A percentile compares a stretch with the other conserved stretches of the same genome.
Evolutionary conservation across 2,113 vertebrate genomes (phyloP).

Genomic region (Heterochromis multidens): DNA sequence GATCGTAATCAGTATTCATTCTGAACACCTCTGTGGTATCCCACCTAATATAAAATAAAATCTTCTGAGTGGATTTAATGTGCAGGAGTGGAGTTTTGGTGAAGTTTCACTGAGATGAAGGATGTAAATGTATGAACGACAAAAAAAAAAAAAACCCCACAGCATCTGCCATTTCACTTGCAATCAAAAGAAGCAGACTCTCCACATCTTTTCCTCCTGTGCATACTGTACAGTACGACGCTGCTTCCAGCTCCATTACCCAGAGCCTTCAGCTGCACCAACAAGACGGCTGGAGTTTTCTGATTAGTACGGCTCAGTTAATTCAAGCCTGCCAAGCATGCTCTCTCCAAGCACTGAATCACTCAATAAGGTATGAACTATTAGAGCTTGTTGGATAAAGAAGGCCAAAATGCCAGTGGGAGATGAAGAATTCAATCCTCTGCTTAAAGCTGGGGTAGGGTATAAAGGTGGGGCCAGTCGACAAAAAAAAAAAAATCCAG

Average conservation of each 20-base stretch:
- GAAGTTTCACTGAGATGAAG: background rate
- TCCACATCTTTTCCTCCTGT: background rate
- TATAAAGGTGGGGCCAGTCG: background rate
- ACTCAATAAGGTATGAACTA: constrained; percentile 24
- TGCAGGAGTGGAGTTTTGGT: background rate
- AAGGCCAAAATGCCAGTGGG: background rate
- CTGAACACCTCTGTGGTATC: background rate
- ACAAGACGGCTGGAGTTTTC: constrained; percentile 8
- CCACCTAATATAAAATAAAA: background rate
- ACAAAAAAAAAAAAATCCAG: background rate
- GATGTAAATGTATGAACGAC: background rate
- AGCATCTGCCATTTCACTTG: constrained; percentile 1
- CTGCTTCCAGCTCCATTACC: constrained; percentile 23
- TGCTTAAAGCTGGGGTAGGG: background rate
- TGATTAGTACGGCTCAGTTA: constrained; percentile 29
- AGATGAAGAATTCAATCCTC: background rate
- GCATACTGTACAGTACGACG: background rate
- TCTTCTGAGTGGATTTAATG: background rate
- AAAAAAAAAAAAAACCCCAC: background rate
- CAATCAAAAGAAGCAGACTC: constrained; percentile 25
- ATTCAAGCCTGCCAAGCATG: constrained; percentile 16
- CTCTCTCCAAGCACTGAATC: constrained; percentile 10
- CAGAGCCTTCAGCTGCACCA: constrained; percentile 16
- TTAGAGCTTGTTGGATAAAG: background rate
- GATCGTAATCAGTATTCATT: background rate